Conservation (phyloP, 64 coral and sea anemone species). For the Pocillopora verrucosa region DNA sequence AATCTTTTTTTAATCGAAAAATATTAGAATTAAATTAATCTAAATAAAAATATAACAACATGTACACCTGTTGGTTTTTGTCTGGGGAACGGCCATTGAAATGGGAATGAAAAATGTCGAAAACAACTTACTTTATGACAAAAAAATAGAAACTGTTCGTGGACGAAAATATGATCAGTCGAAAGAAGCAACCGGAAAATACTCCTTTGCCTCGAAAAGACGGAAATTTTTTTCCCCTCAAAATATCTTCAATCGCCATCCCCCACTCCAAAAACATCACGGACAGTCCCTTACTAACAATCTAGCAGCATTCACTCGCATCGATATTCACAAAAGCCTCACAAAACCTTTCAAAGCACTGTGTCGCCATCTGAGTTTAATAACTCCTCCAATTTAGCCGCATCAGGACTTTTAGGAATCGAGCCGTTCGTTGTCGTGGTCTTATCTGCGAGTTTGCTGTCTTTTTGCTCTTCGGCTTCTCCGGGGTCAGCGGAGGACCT, state of each 20-base stretch:
- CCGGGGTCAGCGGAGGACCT: neutral
- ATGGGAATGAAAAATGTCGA: too few relatives aligned
- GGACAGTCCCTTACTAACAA: too few relatives aligned
- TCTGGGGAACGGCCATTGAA: neutral
- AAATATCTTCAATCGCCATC: too few relatives aligned
- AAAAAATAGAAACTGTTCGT: too few relatives aligned
- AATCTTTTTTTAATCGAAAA: slow-evolving; percentile 20
- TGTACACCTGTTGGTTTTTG: neutral
- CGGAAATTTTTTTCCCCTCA: too few relatives aligned
- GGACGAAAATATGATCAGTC: too few relatives aligned
- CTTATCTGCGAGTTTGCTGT: neutral
- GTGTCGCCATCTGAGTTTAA: slow-evolving; percentile 1
- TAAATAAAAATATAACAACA: neutral
- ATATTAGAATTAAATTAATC: neutral
- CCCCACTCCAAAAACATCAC: too few relatives aligned
- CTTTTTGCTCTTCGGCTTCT: neutral
- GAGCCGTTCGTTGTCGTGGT: neutral
- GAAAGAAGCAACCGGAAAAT: too few relatives aligned
- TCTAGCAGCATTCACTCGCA: neutral
- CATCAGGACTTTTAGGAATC: neutral
- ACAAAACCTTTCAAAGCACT: neutral
- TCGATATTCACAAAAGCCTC: neutral
- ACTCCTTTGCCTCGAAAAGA: too few relatives aligned
- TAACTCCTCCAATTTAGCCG: neutral
- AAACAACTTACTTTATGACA: too few relatives aligned